Evolutionary conservation across 2,113 vertebrate genomes (phyloP).

Genomic region (Paratilapia polleni): DNA sequence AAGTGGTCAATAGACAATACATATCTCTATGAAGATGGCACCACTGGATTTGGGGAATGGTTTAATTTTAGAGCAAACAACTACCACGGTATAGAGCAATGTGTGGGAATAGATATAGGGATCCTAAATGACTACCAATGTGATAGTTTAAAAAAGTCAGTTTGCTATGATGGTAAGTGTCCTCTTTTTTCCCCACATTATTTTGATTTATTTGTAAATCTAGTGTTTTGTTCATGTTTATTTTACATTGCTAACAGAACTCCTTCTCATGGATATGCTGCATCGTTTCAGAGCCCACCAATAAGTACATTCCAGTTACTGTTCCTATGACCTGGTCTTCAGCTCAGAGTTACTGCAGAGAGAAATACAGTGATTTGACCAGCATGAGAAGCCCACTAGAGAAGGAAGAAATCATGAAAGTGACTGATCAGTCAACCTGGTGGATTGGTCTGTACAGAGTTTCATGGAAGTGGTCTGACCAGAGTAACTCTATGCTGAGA

Average conservation of each 20-base stretch:
- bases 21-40: not conserved
- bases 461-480: not conserved
- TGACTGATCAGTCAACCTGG: not conserved
- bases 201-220: not conserved
- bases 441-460: not conserved
- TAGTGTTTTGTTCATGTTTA: not conserved
- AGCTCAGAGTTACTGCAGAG: not conserved
- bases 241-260: not conserved
- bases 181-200: not conserved
- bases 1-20: constrained; percentile 2
- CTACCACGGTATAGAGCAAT: not conserved
- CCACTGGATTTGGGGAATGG: not conserved
- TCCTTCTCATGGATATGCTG: not conserved
- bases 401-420: not conserved
- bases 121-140: not conserved
- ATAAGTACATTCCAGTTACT: not conserved
- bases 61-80: not conserved
- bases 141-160: not conserved
- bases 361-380: not conserved
- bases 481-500: not conserved
- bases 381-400: not conserved
- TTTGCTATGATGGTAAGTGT: constrained; percentile 7
- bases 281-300: not conserved
- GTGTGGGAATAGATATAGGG: not conserved
- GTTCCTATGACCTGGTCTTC: not conserved